Conservation (phyloP, 2,888 invertebrate genomes). For the Priapulus caudatus region DNA sequence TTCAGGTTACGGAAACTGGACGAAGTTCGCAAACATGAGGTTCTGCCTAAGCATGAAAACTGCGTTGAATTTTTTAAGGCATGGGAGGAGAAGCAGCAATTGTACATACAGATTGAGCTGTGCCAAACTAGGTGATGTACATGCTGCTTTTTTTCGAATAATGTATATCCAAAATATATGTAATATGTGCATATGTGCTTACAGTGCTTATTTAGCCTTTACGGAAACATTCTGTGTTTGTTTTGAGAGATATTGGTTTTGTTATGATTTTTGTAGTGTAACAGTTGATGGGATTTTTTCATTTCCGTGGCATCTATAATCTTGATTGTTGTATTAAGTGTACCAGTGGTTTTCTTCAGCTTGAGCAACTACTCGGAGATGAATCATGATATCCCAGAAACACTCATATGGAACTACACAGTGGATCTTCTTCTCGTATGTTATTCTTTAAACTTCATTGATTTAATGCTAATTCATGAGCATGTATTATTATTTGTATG, state of each 20-base stretch:
- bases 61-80: slow-evolving; percentile 53
- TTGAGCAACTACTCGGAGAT: slow-evolving; percentile 47
- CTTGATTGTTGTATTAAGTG: too few species aligned
- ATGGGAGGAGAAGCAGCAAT: slow-evolving; percentile 57
- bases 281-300: too few species aligned
- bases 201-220: too few species aligned
- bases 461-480: too few species aligned
- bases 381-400: slow-evolving; percentile 48
- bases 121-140: slow-evolving; percentile 46
- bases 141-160: not conserved
- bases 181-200: too few species aligned
- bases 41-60: slow-evolving; percentile 53
- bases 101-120: slow-evolving; percentile 59
- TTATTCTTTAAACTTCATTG: slow-evolving; percentile 7
- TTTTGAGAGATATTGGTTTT: not conserved
- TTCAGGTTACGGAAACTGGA: slow-evolving; percentile 45
- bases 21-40: slow-evolving; percentile 56
- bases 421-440: slow-evolving; percentile 47
- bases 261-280: not conserved
- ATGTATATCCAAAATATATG: not conserved
- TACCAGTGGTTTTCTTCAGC: too few species aligned
- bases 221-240: too few species aligned
- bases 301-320: too few species aligned
- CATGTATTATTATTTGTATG: slow-evolving; percentile 8
- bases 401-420: slow-evolving; percentile 52